These are phyloP conservation scores for Carcinoscorpius rotundicauda DNA, from an alignment of 1,140 invertebrate species.

Conservation along the genomic window DNA sequence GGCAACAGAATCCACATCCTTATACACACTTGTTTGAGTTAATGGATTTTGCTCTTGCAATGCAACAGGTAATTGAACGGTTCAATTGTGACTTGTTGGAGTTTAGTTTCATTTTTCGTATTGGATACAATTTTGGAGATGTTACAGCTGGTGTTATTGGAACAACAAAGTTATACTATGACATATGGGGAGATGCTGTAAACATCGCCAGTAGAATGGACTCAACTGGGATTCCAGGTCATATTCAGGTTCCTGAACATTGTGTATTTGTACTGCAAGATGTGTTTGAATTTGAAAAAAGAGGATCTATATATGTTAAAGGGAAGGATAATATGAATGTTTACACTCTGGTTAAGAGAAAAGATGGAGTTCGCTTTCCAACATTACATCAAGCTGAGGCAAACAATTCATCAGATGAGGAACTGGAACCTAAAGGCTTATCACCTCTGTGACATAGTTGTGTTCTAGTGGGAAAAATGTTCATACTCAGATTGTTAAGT, in stretches of 20 bases:
- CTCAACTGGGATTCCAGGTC: slow-evolving; percentile 69
- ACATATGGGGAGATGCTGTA: slow-evolving; percentile 97
- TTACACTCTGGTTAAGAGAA: slow-evolving; percentile 45
- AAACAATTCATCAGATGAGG: too few species aligned
- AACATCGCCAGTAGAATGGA: slow-evolving; percentile 92
- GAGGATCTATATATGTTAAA: slow-evolving; percentile 80
- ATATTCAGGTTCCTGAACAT: slow-evolving; percentile 71
- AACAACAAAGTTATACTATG: slow-evolving; percentile 89
- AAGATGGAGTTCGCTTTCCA: slow-evolving; percentile 5
- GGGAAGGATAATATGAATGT: slow-evolving; percentile 90
- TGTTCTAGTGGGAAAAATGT: too few species aligned
- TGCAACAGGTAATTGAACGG: slow-evolving; percentile 70
- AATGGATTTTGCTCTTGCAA: slow-evolving; percentile 74
- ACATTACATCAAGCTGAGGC: too few species aligned
- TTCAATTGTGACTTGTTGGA: slow-evolving; percentile 79
- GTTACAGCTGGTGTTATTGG: slow-evolving; percentile 93
- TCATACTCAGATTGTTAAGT: too few species aligned
- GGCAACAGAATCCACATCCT: slow-evolving; percentile 42
- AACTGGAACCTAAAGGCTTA: too few species aligned
- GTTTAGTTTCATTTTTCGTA: slow-evolving; percentile 79
- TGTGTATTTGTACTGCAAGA: slow-evolving; percentile 51
- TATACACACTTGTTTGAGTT: slow-evolving; percentile 70
- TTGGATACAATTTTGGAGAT: slow-evolving; percentile 57
- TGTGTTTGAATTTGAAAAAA: slow-evolving; percentile 60
- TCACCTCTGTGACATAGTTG: too few species aligned